Percentiles rank a stretch among this genome's conserved stretches.
phyloP scores from a whole-genome alignment of 92 coral and sea anemone species.

The Bergia puertoricense region DNA sequence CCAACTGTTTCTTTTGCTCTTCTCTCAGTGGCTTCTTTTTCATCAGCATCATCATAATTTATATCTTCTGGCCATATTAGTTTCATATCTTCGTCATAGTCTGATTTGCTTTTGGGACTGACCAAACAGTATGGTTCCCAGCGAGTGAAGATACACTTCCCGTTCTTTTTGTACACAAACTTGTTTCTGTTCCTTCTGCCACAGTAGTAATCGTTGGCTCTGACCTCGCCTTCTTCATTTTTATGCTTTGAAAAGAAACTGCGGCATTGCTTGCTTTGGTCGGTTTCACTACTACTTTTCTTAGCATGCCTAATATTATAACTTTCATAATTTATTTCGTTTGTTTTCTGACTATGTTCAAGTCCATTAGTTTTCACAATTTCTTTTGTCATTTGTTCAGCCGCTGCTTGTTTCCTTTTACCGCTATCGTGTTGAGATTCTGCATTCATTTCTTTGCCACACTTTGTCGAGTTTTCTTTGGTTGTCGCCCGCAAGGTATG shows the following conservation, averaged over 20 bases:
- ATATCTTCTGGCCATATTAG: constrained; percentile 1
- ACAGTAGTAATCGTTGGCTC: background rate
- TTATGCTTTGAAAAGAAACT: background rate
- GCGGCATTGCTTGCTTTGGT: background rate
- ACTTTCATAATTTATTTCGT: background rate
- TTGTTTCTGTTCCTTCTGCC: background rate
- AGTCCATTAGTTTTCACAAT: background rate
- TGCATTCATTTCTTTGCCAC: background rate
- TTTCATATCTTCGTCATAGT: constrained; percentile 3
- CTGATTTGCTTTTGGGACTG: constrained; percentile 8
- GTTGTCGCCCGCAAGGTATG: too few relatives aligned
- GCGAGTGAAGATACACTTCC: background rate
- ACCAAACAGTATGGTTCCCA: constrained; percentile 6
- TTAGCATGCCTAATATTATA: background rate
- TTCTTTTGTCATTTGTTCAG: background rate
- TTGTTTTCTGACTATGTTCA: background rate
- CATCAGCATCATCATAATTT: background rate
- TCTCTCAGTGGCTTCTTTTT: background rate
- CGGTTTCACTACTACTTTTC: background rate
- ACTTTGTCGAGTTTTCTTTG: background rate
- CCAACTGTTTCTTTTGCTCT: background rate
- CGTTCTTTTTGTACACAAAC: background rate
- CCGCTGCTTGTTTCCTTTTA: background rate
- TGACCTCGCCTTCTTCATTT: background rate
- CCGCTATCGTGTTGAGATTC: background rate